Conservation (phyloP, 2,113 vertebrate genomes). For the Pollachius pollachius region DNA sequence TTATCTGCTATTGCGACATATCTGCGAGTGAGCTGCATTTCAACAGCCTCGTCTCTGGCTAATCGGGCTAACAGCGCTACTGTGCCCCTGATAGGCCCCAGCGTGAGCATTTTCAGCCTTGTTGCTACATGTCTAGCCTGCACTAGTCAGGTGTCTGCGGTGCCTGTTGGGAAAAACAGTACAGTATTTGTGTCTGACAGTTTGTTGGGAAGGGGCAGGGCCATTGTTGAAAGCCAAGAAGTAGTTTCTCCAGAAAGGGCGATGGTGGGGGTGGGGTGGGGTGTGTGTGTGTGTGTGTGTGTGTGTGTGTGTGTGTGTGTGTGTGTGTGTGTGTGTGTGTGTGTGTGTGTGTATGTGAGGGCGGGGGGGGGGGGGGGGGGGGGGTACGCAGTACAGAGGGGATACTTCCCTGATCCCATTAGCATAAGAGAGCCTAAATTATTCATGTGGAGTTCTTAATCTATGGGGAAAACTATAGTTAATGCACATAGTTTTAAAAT, state of each 20-base stretch:
- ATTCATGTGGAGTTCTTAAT: slow-evolving; percentile 98
- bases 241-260: slow-evolving; percentile 78
- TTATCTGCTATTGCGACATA: too few species aligned
- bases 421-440: slow-evolving; percentile 99
- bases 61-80: too few species aligned
- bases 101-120: slow-evolving; percentile 22
- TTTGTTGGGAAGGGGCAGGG: slow-evolving; percentile 84
- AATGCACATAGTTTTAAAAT: slow-evolving; percentile 99
- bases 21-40: background rate
- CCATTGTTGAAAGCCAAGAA: slow-evolving; percentile 95
- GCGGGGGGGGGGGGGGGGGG: background rate
- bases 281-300: background rate
- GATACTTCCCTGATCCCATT: slow-evolving; percentile 99
- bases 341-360: background rate
- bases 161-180: slow-evolving; percentile 70
- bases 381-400: slow-evolving; percentile 72
- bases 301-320: slow-evolving; percentile 16
- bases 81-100: background rate
- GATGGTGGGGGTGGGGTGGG: slow-evolving; percentile 49
- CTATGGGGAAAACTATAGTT: slow-evolving; percentile 99
- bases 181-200: slow-evolving; percentile 64
- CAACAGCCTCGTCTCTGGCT: background rate
- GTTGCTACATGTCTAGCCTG: slow-evolving; percentile 33
- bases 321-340: background rate
- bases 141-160: slow-evolving; percentile 44